Evolutionary conservation across 2,113 vertebrate genomes (phyloP).

Genomic region (Oreochromis niloticus): DNA sequence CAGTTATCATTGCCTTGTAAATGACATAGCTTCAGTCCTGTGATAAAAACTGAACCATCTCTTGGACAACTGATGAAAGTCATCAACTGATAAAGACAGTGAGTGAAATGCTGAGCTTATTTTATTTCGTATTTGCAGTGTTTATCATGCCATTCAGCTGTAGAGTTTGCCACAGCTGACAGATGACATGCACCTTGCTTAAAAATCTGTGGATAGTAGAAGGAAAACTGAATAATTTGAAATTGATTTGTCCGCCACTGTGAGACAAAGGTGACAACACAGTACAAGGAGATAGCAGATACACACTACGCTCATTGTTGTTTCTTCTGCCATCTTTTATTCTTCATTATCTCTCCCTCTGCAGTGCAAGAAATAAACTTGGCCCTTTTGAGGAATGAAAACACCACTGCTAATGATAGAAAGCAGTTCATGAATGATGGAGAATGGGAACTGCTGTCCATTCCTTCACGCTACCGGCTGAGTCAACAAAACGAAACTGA

Average conservation of each 20-base stretch:
- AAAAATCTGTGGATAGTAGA: rapidly evolving
- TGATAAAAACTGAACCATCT: neutral
- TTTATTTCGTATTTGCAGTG: neutral
- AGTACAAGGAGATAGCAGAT: neutral
- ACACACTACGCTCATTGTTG: neutral
- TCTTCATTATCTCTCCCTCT: neutral
- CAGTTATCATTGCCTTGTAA: neutral
- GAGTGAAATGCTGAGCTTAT: neutral
- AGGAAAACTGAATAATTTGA: neutral
- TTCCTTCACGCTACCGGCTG: slow-evolving; percentile 72
- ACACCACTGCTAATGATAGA: slow-evolving; percentile 72
- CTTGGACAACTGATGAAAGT: neutral
- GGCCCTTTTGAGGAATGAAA: slow-evolving; percentile 74
- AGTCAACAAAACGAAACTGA: slow-evolving; percentile 60
- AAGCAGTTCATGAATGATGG: slow-evolving; percentile 77
- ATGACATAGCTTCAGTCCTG: neutral
- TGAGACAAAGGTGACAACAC: neutral
- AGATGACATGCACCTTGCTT: neutral
- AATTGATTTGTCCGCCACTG: neutral
- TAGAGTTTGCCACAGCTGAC: neutral
- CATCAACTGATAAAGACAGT: neutral
- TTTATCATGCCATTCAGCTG: neutral
- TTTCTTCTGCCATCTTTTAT: neutral
- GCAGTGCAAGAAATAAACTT: slow-evolving; percentile 82
- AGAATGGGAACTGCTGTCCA: slow-evolving; percentile 83